Base-by-base conservation (phyloP, 2,888 invertebrate species). In the Cecidostiba fungosa region DNA sequence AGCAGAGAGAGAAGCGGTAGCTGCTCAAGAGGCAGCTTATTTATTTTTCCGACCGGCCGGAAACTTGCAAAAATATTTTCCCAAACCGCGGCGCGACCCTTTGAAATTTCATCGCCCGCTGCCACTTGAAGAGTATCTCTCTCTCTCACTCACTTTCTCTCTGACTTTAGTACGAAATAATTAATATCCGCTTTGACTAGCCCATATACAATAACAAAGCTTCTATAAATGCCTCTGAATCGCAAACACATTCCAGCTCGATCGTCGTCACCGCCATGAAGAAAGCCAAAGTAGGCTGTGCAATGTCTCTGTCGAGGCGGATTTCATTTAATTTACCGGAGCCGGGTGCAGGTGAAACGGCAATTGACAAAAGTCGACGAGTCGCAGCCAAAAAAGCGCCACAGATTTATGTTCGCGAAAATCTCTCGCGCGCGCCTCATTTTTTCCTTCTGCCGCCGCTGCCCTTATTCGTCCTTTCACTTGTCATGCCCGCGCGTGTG, bases 1-100 rank as follows among this genome's bases (percentile, higher is more conserved):
- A 82, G 82, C 87, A 88, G 26, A 81, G 12, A 59, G 23, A 23
- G 77, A 36, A 72, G 74, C 54, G 23, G 82, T 76, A 78, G 82
- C 87, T 83, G 86, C 87, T 84, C 82, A 82, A 85, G 86, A 73
- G 82, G 86, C 85, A n/a, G 36, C 39, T 88, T 89, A 87, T 89
- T 90, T 89, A 88, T 89, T 87, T 88, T 88, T 72, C 70, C 62
- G 59, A 82, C 77, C 62, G 85, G 77, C 47, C 29, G 39, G 47
- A 85, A 87, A 86, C 62, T 77, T 85, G 86, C 80, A 74, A 88
- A 85, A 88, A 88, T 88, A 86, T 87, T 84, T 84, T 84, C 36
- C 72, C 62, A 69, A 29, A 66, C 36, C 6, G 66, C 43, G 39
- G 39, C 26, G n/a, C n/a, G 4, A 6, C 47, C 54, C 32, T 81